Conservation (phyloP, 2,797 vertebrate genomes). For the Xerus rutilus region DNA sequence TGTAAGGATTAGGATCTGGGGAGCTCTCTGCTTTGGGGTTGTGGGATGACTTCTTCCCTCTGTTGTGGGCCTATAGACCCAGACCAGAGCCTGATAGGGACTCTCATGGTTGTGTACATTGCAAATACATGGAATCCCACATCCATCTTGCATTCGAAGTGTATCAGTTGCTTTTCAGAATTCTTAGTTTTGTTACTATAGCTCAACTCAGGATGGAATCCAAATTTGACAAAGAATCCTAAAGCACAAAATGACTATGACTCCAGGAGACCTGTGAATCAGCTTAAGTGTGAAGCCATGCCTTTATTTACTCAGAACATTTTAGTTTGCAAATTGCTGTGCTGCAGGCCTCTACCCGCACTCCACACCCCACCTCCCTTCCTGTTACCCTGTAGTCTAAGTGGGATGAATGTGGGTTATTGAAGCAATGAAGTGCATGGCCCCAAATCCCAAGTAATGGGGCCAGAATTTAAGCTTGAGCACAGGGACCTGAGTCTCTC, state of each 20-base stretch:
- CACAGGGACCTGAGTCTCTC: background rate
- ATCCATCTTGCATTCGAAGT: no score
- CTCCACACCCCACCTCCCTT: no score
- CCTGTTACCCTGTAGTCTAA: background rate
- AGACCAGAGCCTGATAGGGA: background rate
- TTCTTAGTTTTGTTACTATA: background rate
- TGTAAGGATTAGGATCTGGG: background rate
- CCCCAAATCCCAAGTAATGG: background rate
- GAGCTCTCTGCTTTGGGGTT: background rate
- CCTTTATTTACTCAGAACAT: constrained; percentile 43
- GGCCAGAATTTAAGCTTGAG: background rate
- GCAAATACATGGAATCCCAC: no score
- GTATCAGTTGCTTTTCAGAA: background rate
- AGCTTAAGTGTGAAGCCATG: background rate
- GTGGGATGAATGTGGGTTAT: no score
- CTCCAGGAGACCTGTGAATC: background rate
- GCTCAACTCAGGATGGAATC: background rate
- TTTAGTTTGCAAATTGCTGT: background rate
- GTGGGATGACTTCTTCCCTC: background rate
- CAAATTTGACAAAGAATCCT: background rate
- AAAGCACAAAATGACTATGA: background rate
- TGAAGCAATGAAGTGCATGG: background rate
- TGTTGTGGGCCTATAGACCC: background rate
- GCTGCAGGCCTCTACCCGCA: background rate
- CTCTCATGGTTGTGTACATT: background rate